These are phyloP conservation scores for Spilosoma lubricipeda DNA, from an alignment of 2,888 invertebrate species.

Conservation along the genomic window DNA sequence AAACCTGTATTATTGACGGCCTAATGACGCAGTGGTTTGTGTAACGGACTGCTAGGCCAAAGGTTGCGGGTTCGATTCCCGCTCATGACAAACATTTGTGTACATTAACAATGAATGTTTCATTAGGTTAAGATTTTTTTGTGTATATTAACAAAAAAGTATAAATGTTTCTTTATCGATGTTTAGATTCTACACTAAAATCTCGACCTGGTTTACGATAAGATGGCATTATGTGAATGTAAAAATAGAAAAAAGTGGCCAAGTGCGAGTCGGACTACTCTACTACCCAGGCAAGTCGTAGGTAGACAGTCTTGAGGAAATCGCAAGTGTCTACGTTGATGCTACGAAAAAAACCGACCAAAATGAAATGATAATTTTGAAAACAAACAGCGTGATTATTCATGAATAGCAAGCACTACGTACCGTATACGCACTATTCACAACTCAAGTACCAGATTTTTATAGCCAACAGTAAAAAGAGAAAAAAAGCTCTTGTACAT, in stretches of 20 bases:
- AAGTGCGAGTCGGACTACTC: no score
- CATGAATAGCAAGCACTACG: not conserved
- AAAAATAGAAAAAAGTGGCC: no score
- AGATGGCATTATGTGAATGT: no score
- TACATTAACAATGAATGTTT: not conserved
- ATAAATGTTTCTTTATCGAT: not conserved
- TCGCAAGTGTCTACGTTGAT: not conserved
- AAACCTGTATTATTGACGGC: not conserved
- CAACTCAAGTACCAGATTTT: not conserved
- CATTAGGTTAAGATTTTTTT: no score
- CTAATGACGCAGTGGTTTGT: not conserved
- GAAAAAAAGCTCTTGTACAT: not conserved
- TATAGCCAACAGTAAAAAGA: not conserved
- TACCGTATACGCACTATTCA: not conserved
- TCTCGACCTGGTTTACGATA: no score
- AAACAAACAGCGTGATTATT: not conserved
- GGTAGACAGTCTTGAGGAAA: not conserved
- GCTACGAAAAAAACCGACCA: not conserved
- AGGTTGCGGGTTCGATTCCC: not conserved
- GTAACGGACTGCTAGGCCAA: no score
- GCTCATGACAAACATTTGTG: not conserved
- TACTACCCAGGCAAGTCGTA: not conserved
- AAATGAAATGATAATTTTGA: constrained; percentile 7
- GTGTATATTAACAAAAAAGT: not conserved
- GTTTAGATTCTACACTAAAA: no score